Conservation (phyloP, 2,888 invertebrate species). For the Tiphia femorata region DNA sequence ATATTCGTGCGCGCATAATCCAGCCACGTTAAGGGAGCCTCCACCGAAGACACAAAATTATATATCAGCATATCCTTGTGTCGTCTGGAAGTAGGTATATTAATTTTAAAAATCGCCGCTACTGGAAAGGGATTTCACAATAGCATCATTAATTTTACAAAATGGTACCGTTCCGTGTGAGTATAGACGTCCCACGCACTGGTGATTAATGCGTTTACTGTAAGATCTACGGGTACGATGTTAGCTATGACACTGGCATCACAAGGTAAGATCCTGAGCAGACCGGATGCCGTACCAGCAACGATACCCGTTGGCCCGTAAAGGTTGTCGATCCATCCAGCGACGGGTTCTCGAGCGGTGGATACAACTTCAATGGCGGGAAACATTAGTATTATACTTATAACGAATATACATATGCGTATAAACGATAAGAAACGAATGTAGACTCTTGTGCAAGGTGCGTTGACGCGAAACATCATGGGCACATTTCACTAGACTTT, state of each 20-base stretch:
- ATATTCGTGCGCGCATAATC: constrained; percentile 74
- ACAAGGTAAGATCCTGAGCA: constrained; percentile 77
- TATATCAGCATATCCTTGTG: constrained; percentile 75
- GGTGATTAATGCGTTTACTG: constrained; percentile 78
- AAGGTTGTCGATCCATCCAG: constrained; percentile 84
- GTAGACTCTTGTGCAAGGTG: too few relatives aligned
- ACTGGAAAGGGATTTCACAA: not conserved
- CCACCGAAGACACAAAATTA: constrained; percentile 87
- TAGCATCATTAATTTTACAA: not conserved
- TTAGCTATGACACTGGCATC: constrained; percentile 76
- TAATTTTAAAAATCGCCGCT: not conserved
- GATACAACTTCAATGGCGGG: constrained; percentile 74
- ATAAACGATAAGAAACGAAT: too few relatives aligned
- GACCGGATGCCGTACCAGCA: constrained; percentile 76
- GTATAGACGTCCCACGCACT: constrained; percentile 73
- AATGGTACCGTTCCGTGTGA: constrained; percentile 56
- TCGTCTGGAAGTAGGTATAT: constrained; percentile 44
- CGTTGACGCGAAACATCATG: too few relatives aligned
- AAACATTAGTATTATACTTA: too few relatives aligned
- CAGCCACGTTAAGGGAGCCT: constrained; percentile 86
- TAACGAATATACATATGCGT: too few relatives aligned
- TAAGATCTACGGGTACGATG: constrained; percentile 81
- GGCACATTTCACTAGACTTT: too few relatives aligned
- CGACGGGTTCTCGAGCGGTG: constrained; percentile 74
- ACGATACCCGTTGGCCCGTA: constrained; percentile 81